These are phyloP conservation scores for Holothuria leucospilota DNA, from an alignment of 53 echinoderm and acorn worm species.

Conservation along the genomic window DNA sequence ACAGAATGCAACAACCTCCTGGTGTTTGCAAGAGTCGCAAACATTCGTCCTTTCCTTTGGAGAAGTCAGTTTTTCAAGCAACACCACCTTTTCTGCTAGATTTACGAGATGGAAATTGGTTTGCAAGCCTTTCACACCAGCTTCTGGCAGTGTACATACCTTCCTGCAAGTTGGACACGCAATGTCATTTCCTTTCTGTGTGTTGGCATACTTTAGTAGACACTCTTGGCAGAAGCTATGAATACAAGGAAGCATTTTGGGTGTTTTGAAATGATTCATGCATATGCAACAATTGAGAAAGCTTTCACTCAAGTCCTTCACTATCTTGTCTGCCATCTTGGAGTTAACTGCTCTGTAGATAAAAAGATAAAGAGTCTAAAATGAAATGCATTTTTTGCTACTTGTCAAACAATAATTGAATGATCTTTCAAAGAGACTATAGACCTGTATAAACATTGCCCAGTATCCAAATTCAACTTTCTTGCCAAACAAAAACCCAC, in stretches of 20 bases:
- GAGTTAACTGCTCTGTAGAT: too few species aligned
- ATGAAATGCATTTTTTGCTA: too few species aligned
- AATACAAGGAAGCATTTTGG: slow-evolving; percentile 20
- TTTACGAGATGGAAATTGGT: slow-evolving; percentile 18
- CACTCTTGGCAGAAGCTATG: slow-evolving; percentile 31
- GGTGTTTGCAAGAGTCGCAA: slow-evolving; percentile 13
- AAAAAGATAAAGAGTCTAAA: too few species aligned
- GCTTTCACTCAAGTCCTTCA: slow-evolving; percentile 13
- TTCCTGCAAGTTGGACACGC: slow-evolving; percentile 13
- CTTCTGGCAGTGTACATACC: slow-evolving; percentile 4
- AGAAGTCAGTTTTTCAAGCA: slow-evolving; percentile 12
- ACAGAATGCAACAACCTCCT: slow-evolving; percentile 27
- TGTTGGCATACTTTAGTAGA: neutral
- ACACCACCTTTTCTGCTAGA: neutral
- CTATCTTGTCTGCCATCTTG: too few species aligned
- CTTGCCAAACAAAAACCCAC: too few species aligned
- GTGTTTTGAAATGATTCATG: slow-evolving; percentile 1
- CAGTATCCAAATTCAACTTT: too few species aligned
- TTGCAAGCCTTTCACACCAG: slow-evolving; percentile 27
- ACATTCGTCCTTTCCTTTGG: neutral
- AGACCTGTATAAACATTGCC: too few species aligned
- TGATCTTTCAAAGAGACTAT: too few species aligned
- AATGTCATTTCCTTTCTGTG: neutral
- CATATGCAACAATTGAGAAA: slow-evolving; percentile 26
- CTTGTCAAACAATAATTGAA: too few species aligned